Conservation (phyloP, 2,797 vertebrate species). For the Gymnocypris eckloni region DNA sequence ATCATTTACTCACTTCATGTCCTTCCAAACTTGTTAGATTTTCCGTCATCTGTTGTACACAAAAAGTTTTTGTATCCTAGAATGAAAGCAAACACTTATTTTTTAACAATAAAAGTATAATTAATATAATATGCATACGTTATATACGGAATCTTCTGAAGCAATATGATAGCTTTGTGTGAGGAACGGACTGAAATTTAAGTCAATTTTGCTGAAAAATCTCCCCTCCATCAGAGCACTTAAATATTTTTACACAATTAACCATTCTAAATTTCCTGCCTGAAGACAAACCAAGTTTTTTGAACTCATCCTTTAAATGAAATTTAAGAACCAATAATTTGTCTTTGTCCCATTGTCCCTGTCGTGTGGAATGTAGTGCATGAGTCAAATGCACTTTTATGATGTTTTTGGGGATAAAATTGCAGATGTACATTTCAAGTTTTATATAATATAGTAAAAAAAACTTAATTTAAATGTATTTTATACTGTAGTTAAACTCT, state of each 20-base stretch:
- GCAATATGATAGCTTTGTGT: neutral
- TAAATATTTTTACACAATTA: conserved; percentile 5
- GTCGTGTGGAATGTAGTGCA: neutral
- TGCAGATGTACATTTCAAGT: neutral
- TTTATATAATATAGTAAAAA: neutral
- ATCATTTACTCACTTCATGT: neutral
- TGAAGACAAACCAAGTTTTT: conserved; percentile 2
- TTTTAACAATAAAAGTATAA: neutral
- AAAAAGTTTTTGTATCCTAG: neutral
- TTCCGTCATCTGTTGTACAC: neutral
- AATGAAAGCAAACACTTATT: conserved; percentile 7
- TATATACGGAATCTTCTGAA: neutral
- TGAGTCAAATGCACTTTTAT: conserved; percentile 6
- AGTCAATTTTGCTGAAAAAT: neutral
- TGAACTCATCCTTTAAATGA: conserved; percentile 7
- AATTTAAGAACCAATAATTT: neutral
- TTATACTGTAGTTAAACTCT: neutral
- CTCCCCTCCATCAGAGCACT: neutral
- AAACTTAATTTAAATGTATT: neutral
- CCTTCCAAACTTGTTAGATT: neutral
- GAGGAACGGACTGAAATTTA: conserved; percentile 1
- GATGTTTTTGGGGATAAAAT: neutral
- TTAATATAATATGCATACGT: neutral
- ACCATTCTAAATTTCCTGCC: neutral
- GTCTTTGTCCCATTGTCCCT: conserved; percentile 18